A percentile compares a stretch with the other conserved stretches of the same genome.
phyloP scores from a whole-genome alignment of 64 coral and sea anemone species.

The Stichodactyla mertensii region DNA sequence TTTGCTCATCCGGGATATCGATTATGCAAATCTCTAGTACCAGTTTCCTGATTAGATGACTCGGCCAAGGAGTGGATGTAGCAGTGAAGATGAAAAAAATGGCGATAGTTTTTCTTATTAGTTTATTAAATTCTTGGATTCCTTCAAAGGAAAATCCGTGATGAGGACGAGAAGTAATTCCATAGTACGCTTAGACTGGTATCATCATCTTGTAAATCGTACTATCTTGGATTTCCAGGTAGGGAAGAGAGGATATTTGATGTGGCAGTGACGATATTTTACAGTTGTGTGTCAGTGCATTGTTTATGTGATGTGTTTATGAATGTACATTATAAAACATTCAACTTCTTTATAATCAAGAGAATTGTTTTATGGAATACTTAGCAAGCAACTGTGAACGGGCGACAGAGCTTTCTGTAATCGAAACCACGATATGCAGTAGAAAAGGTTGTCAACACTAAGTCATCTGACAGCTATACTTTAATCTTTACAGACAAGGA shows the following conservation, averaged over 20 bases:
- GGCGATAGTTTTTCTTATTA: slow-evolving; percentile 3
- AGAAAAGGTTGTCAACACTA: not conserved
- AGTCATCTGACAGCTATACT: not conserved
- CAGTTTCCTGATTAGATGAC: not conserved
- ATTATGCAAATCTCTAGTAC: not conserved
- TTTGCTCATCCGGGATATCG: slow-evolving; percentile 7
- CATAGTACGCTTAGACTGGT: slow-evolving; percentile 87
- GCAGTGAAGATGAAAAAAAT: not conserved
- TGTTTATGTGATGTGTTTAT: not conserved
- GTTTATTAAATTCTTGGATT: not conserved
- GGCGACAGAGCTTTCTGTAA: not conserved
- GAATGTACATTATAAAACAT: not conserved
- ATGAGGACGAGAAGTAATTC: slow-evolving; percentile 93
- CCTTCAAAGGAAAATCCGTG: not conserved
- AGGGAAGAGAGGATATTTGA: not conserved
- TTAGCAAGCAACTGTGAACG: not conserved
- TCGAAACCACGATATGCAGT: not conserved
- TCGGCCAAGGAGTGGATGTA: not conserved
- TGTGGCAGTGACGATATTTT: not conserved
- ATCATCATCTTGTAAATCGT: slow-evolving; percentile 76
- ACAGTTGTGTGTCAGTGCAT: not conserved
- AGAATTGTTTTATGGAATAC: not conserved
- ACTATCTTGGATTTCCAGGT: slow-evolving; percentile 95
- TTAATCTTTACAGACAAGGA: too few relatives aligned
- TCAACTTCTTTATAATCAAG: not conserved